Evolutionary conservation across 1,140 invertebrate genomes (phyloP).

Genomic region (Aphidius ervi): DNA sequence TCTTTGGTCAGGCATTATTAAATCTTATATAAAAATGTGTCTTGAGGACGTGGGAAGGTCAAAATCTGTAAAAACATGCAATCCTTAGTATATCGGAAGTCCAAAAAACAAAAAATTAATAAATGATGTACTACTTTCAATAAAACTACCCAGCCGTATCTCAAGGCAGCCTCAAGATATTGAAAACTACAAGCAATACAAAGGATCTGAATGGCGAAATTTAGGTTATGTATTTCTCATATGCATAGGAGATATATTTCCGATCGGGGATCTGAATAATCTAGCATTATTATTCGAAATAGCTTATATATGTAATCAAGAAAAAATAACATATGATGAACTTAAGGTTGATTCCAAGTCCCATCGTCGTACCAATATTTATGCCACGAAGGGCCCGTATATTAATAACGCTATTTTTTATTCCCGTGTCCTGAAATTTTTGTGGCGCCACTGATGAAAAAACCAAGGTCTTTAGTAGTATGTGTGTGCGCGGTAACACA

Average conservation of each 20-base stretch:
- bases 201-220: conserved; percentile 26
- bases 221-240: conserved; percentile 21
- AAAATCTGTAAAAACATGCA: background rate
- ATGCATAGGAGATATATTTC: conserved; percentile 15
- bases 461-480: no score
- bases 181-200: conserved; percentile 14
- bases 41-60: background rate
- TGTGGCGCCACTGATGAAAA: no score
- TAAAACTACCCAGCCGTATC: conserved; percentile 15
- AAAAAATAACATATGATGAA: conserved; percentile 16
- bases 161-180: conserved; percentile 6
- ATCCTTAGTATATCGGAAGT: conserved; percentile 11
- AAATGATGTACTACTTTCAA: conserved; percentile 10
- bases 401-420: no score
- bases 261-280: conserved; percentile 22
- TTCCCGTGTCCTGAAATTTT: no score
- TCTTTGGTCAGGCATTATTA: conserved; percentile 8
- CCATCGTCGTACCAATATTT: no score
- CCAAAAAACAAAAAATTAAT: background rate
- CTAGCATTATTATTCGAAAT: conserved; percentile 16
- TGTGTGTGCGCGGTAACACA: no score
- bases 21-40: conserved; percentile 8
- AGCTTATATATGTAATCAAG: conserved; percentile 20
- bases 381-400: no score
- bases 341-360: conserved; percentile 15